Percentiles rank a stretch among this genome's conserved stretches.
Evolutionary conservation across 2,797 vertebrate genomes (phyloP).

Genomic region (Poeciliopsis presidionis): DNA sequence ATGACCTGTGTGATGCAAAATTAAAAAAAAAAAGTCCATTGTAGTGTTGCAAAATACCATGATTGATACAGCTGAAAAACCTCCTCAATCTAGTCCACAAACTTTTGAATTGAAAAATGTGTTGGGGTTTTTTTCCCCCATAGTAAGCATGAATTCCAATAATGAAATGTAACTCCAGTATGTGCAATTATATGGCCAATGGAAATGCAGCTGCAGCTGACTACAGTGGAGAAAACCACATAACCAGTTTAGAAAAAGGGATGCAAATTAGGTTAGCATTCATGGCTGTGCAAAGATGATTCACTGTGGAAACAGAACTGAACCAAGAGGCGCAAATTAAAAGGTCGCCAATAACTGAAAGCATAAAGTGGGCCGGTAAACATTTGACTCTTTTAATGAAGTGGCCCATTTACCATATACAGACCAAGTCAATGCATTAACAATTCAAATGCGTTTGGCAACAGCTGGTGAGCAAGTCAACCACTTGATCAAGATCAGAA

Average conservation of each 20-base stretch:
- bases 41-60: too few species aligned
- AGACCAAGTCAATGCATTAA: constrained; percentile 1
- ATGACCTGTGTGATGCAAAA: too few species aligned
- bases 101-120: too few species aligned
- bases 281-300: constrained; percentile 33
- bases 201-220: background rate
- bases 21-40: too few species aligned
- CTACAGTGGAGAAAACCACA: background rate
- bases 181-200: too few species aligned
- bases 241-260: constrained; percentile 1
- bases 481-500: constrained; percentile 31
- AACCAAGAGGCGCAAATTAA: constrained; percentile 26
- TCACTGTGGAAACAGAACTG: constrained; percentile 5
- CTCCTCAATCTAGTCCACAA: too few species aligned
- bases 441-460: constrained; percentile 19
- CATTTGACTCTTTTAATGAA: constrained; percentile 19
- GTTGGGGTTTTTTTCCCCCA: accelerated
- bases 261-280: constrained; percentile 28
- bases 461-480: constrained; percentile 28
- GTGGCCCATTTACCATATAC: constrained; percentile 22
- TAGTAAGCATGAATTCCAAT: too few species aligned
- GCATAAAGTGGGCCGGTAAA: constrained; percentile 33
- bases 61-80: too few species aligned
- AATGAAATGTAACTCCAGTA: too few species aligned
- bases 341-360: constrained; percentile 21